Evolutionary conservation across 64 coral and sea anemone species (phyloP), one percentile per base, ranked within the genome.

Genomic region (Montipora efflorescens): DNA sequence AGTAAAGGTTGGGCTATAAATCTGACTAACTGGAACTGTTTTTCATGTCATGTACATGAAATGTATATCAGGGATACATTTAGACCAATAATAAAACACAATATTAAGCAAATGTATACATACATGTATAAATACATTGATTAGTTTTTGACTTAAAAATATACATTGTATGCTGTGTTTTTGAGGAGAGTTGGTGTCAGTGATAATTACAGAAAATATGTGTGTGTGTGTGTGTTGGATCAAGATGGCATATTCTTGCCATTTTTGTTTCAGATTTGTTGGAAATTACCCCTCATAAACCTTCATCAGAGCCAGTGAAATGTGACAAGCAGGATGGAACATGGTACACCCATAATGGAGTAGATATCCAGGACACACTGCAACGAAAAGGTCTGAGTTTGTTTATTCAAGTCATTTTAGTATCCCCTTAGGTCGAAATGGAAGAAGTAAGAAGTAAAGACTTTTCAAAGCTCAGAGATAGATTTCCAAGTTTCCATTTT

Each of bases 321-420:
- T 87, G 58, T 46, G 81, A 71, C 36, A 93, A 88, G 21, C 57
- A 88, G 48, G 85, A 78, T 5, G 92, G 92, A 19, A 47, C 88
- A 21, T 93, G 92, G 92, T 93, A 88, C 75, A 76, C 61, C 73
- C 83, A 93, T 45, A 84, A 93, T 74, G 85, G 83, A 52, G 92
- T 93, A 23, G 64, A 93, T 80, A 50, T 88, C 21, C 52, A 88
- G 55, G 84, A 93, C 3, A 93, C 79, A 25, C 87, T 76, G 73
- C 70, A 80, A 58, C 87, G 86, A 47, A 87, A 87, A 88, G 92
- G 92, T 93, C 67, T 2, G 23, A 61, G 36, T 36, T 25, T 43
- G 14, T 48, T 46, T 7, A 48, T 78, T 14, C 36, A 36, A 36
- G 36, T 14, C 75, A 2, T 47, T 49, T 28, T 14, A 36, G 45